These are phyloP conservation scores for Tanaodytes sp. DNA, from an alignment of 2,888 invertebrate species.

Conservation along the genomic window DNA sequence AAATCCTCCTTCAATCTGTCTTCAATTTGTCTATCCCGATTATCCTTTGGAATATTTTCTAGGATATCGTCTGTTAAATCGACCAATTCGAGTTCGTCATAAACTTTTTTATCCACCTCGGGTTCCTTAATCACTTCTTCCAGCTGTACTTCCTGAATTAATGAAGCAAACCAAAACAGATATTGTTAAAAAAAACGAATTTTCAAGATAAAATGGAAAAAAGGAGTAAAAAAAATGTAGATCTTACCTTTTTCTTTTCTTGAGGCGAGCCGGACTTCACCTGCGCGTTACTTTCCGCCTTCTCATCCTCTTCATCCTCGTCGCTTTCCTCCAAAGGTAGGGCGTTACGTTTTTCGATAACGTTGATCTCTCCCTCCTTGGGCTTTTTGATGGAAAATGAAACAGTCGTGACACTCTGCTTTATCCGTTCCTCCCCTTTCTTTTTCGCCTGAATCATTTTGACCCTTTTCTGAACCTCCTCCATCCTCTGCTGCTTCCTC, in stretches of 20 bases:
- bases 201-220: too few relatives aligned
- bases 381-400: constrained; percentile 89
- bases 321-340: constrained; percentile 83
- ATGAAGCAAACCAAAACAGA: too few relatives aligned
- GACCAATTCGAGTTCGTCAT: constrained; percentile 67
- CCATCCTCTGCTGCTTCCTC: constrained; percentile 71
- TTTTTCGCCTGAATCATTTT: constrained; percentile 71
- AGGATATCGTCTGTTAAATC: constrained; percentile 70
- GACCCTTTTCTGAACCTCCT: constrained; percentile 69
- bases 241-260: constrained; percentile 30
- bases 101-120: constrained; percentile 62
- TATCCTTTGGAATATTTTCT: constrained; percentile 69
- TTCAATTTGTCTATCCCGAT: constrained; percentile 71
- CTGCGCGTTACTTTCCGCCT: constrained; percentile 61
- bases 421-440: constrained; percentile 64
- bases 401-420: constrained; percentile 75
- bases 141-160: constrained; percentile 18
- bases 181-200: too few relatives aligned
- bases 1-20: constrained; percentile 74
- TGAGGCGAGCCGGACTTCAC: constrained; percentile 64
- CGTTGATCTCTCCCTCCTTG: constrained; percentile 80
- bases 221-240: too few relatives aligned
- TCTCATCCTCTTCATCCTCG: constrained; percentile 64
- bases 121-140: constrained; percentile 36
- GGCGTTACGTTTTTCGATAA: constrained; percentile 80